A percentile compares a stretch with the other conserved stretches of the same genome.
phyloP scores from a whole-genome alignment of 2,888 invertebrate genomes.

The Drosophila bunnanda region DNA sequence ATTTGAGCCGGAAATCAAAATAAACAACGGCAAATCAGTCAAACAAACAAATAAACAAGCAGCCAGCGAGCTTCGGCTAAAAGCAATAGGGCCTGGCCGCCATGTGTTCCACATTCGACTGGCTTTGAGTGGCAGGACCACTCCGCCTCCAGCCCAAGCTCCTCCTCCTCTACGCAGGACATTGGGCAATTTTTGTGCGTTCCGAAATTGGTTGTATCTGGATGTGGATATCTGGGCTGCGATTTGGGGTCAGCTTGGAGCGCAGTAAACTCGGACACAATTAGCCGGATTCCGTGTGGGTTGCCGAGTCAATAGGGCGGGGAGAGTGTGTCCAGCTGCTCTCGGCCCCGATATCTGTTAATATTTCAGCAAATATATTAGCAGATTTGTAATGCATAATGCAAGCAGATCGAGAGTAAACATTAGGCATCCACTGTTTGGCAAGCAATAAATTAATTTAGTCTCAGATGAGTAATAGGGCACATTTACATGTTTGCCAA shows the following conservation, averaged over 20 bases:
- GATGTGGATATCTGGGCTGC: constrained; percentile 6
- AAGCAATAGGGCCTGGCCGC: constrained; percentile 73
- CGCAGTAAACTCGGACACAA: constrained; percentile 66
- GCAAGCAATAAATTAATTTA: constrained; percentile 12
- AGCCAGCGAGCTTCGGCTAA: constrained; percentile 57
- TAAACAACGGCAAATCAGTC: constrained; percentile 78
- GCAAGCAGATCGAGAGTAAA: constrained; percentile 29
- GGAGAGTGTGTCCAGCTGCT: constrained; percentile 14
- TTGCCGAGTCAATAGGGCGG: constrained; percentile 40
- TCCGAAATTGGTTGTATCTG: constrained; percentile 42
- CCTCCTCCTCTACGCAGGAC: constrained; percentile 18
- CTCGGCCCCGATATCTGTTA: constrained; percentile 33
- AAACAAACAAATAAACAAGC: constrained; percentile 73
- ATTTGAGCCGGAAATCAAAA: constrained; percentile 79
- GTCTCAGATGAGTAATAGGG: constrained; percentile 9
- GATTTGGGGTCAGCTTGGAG: constrained; percentile 36
- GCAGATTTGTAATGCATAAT: constrained; percentile 35
- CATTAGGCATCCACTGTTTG: constrained; percentile 13
- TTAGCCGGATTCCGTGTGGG: constrained; percentile 60
- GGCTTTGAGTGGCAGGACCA: constrained; percentile 19
- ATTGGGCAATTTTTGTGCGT: constrained; percentile 68
- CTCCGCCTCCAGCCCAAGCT: constrained; percentile 1
- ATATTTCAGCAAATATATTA: constrained; percentile 41
- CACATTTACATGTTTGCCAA: constrained; percentile 16
- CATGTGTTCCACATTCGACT: constrained; percentile 42